These are phyloP conservation scores for Theropithecus gelada DNA, from an alignment of 2,113 vertebrate species.

Conservation along the genomic window DNA sequence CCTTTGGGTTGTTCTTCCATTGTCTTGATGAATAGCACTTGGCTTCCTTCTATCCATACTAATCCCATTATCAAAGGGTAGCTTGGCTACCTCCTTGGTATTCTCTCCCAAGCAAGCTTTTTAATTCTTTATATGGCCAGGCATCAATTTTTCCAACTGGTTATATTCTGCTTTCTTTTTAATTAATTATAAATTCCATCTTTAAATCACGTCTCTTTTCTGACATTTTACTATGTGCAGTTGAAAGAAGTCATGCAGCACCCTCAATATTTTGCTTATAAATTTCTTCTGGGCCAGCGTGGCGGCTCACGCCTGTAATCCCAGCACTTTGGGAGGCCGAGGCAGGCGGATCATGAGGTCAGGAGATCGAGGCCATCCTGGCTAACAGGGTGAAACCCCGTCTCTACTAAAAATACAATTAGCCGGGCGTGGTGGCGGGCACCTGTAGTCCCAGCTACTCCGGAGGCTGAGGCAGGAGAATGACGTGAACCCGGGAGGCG, in stretches of 20 bases:
- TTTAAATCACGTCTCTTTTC: not conserved
- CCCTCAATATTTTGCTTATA: not conserved
- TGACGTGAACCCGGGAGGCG: no score
- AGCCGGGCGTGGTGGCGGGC: accelerated
- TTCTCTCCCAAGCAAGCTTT: not conserved
- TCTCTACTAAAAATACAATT: no score
- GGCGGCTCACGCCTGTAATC: no score
- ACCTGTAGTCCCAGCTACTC: no score
- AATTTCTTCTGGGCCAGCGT: not conserved
- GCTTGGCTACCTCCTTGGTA: not conserved
- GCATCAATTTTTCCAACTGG: not conserved
- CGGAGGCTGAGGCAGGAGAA: no score
- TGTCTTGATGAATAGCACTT: not conserved
- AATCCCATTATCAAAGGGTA: not conserved
- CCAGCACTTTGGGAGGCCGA: no score
- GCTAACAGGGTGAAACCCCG: no score
- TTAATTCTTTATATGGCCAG: not conserved
- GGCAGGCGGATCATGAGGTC: no score
- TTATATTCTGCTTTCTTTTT: not conserved
- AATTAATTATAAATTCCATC: not conserved
- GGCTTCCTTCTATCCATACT: not conserved
- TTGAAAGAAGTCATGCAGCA: not conserved
- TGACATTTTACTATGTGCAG: not conserved
- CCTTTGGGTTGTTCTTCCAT: not conserved
- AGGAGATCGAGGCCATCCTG: no score